Evolutionary conservation across 2,797 vertebrate species (phyloP), one percentile per base, ranked within the genome.

Genomic region (Galagoides demidoff): DNA sequence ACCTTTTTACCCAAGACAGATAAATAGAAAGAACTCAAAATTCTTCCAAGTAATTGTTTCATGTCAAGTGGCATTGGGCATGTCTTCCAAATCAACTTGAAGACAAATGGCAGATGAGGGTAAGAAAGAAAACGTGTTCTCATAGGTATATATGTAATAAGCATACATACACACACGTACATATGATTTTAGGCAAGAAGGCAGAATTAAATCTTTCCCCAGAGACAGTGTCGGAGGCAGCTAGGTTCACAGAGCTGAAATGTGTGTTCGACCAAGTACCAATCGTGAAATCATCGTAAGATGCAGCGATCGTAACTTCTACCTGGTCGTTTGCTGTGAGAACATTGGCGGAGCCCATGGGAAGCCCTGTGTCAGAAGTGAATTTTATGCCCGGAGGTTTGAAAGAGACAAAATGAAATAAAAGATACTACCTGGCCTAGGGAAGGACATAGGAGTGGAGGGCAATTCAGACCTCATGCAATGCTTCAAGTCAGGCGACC

Each of bases 1-100:
- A 83, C n/a, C 10, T 85, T 96, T 88, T 76, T 59, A 74, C 16
- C 39, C 27, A 92, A 70, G 45, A 76, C n/a, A 73, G 77, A 61
- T 83, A 27, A 85, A 86, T 79, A 45, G 7, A 55, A 96, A 92
- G 37, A 96, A 66, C n/a, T 61, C 63, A 92, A 92, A 59, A 45
- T 59, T 89, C 29, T 87, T 34, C 19, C 49, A 93, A 79, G 49
- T 76, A 74, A 66, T 74, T 84, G 9, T 89, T 84, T 81, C 7
- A 57, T 63, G 1, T 63, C 79, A 93, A 91, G 82, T 43, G 39
- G 29, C 31, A 78, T 63, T 88, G 34, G 5, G 4, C 57, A 49
- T 52, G 22, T 93, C 25, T 93, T 95, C 17, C 88, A 61, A 93
- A 77, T 13, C 74, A 19, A 89, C 45, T 19, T 29, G 59, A 85